These are phyloP conservation scores for Euthynnus affinis DNA, from an alignment of 2,797 vertebrate genomes.

Conservation along the genomic window DNA sequence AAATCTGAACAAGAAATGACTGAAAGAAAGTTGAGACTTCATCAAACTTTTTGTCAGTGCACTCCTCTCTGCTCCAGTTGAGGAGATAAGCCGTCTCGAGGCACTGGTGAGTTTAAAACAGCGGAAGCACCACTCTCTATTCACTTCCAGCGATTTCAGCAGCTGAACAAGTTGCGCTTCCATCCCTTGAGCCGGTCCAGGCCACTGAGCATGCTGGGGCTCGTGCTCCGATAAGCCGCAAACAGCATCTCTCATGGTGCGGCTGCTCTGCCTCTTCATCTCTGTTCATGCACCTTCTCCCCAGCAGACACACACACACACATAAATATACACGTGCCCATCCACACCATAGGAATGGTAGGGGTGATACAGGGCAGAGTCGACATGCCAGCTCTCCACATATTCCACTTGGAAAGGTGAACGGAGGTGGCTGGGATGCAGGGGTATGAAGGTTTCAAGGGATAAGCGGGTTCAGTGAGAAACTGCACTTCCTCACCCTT, in stretches of 20 bases:
- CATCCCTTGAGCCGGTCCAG: slow-evolving; percentile 55
- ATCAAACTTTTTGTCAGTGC: slow-evolving; percentile 58
- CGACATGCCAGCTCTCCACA: slow-evolving; percentile 17
- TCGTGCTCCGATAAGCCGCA: slow-evolving; percentile 67
- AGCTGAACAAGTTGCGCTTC: slow-evolving; percentile 48
- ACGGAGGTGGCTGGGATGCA: slow-evolving; percentile 20
- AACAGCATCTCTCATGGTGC: slow-evolving; percentile 45
- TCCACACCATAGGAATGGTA: slow-evolving; percentile 6
- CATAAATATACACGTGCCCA: not conserved
- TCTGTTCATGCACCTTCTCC: slow-evolving; percentile 1
- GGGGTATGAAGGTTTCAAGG: slow-evolving; percentile 49
- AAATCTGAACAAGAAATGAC: not conserved
- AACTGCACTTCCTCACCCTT: slow-evolving; percentile 74
- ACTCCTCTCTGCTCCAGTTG: slow-evolving; percentile 51
- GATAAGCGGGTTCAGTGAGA: slow-evolving; percentile 69
- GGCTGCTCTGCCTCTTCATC: slow-evolving; percentile 45
- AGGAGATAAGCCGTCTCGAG: slow-evolving; percentile 73
- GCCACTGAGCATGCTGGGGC: slow-evolving; percentile 60
- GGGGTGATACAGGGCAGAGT: slow-evolving; percentile 8
- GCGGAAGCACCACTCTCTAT: slow-evolving; percentile 46
- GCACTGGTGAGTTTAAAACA: slow-evolving; percentile 51
- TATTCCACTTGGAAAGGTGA: slow-evolving; percentile 41
- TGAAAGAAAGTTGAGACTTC: slow-evolving; percentile 54
- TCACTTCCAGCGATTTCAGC: slow-evolving; percentile 61
- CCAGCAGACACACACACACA: slow-evolving; percentile 9